Evolutionary conservation across 2,113 vertebrate species (phyloP).

Genomic region (Elephantulus edwardii): DNA sequence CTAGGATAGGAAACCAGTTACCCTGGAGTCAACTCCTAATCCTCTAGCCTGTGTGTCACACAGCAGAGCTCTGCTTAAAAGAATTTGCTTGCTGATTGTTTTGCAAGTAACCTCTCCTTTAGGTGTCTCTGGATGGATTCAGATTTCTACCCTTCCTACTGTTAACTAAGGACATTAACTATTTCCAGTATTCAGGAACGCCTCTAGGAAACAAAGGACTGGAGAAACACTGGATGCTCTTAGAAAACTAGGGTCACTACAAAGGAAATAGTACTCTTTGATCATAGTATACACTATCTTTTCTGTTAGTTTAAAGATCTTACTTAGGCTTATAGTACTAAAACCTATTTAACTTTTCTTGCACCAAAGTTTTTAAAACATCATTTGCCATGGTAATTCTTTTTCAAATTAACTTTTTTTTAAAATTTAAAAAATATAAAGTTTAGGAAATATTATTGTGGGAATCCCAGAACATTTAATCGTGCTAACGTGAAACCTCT

Average conservation of each 20-base stretch:
- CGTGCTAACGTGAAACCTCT: too few species aligned
- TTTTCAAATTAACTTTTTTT: not conserved
- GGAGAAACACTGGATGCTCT: fast-evolving
- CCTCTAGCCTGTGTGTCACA: not conserved
- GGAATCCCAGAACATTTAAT: too few species aligned
- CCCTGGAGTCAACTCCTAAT: not conserved
- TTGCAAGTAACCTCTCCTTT: not conserved
- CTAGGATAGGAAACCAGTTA: not conserved
- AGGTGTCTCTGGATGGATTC: not conserved
- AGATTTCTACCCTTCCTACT: not conserved
- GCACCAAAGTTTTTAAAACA: not conserved
- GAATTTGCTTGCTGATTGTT: not conserved
- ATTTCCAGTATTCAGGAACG: not conserved
- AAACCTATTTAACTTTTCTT: not conserved
- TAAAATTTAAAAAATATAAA: not conserved
- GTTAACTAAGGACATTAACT: not conserved
- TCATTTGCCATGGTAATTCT: not conserved
- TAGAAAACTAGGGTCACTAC: not conserved
- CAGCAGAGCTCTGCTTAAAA: not conserved
- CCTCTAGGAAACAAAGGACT: not conserved
- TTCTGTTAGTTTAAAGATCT: not conserved
- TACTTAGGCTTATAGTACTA: not conserved
- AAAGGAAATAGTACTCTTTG: not conserved
- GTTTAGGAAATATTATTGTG: not conserved
- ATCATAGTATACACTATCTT: not conserved